phyloP scores from a whole-genome alignment of 2,888 invertebrate species.

The Thereva nobilitata region DNA sequence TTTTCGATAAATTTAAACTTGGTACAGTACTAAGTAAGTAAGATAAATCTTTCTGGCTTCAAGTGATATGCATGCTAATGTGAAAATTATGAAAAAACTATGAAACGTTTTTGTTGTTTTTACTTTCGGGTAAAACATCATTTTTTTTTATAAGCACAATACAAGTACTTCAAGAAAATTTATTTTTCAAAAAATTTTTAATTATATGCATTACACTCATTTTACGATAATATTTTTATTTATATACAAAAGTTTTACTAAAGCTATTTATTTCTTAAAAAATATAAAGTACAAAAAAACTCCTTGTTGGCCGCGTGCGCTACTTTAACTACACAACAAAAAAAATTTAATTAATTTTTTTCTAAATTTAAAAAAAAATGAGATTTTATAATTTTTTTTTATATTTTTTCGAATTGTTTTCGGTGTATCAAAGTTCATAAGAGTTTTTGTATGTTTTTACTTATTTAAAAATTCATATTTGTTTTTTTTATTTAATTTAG shows the following conservation, averaged over 20 bases:
- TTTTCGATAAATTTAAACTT: too few species aligned
- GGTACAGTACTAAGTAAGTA: too few species aligned
- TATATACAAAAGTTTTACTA: slow-evolving; percentile 28
- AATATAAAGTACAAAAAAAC: neutral
- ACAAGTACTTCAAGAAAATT: neutral
- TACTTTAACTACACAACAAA: slow-evolving; percentile 20
- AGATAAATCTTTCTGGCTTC: neutral
- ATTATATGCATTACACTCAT: neutral
- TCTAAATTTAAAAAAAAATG: slow-evolving; percentile 61
- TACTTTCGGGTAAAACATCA: slow-evolving; percentile 14
- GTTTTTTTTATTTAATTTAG: neutral
- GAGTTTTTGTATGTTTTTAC: slow-evolving; percentile 3
- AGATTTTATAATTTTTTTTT: slow-evolving; percentile 11
- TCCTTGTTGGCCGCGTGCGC: slow-evolving; percentile 8
- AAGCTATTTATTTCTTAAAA: slow-evolving; percentile 7
- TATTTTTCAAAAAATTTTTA: slow-evolving; percentile 15
- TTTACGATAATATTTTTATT: slow-evolving; percentile 6
- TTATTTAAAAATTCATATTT: slow-evolving; percentile 13
- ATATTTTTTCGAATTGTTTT: slow-evolving; percentile 9
- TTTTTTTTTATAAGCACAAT: slow-evolving; percentile 12
- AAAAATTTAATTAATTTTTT: slow-evolving; percentile 12
- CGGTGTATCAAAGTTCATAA: slow-evolving; percentile 13
- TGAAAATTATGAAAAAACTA: slow-evolving; percentile 6
- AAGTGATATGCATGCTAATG: slow-evolving; percentile 33
- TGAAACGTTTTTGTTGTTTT: slow-evolving; percentile 11